Base-by-base conservation (phyloP, 2,113 vertebrate genomes). In the Ciconia boyciana region DNA sequence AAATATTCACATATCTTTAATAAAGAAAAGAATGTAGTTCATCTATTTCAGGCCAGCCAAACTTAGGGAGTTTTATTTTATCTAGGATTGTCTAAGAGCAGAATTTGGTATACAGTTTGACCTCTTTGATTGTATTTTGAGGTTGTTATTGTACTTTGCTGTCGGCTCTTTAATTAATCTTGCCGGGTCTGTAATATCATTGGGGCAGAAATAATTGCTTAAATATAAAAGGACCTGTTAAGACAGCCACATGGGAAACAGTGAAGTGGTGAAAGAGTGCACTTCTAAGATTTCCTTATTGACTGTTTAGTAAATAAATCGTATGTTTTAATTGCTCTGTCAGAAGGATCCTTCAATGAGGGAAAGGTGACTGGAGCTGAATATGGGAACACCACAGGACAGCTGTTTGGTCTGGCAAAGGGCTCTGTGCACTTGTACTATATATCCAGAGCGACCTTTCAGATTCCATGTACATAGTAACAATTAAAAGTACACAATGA, bases 401-500 rank as follows among this genome's bases (percentile, higher is more conserved):
- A 98, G 96, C 97, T 97, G 97, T 97, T 95, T 96, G 93, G 97
- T 94, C 97, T 97, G 97, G 97, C 98, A 94, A 90, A 97, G 97
- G 97, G 96, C 97, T 98, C 97, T 74, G 77, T 93, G 95, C 85
- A 46, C 97, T 97, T 98, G 97, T 98, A 93, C 93, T 97, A 96
- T 96, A 96, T 96, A 96, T 97, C 98, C 97, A 98, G 89, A 96
- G 97, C 91, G 94, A 97, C 97, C 97, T 97, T 97, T 97, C 82
- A 60, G 95, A 97, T 97, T 98, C 98, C 97, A 96, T 91, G 94
- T 97, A 98, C 98, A 98, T 95, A 97, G 98, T 97, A 95, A 98
- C 98, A 97, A 98, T 98, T 97, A 98, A 98, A 97, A 95, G 93
- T 96, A 86, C 96, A 98, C 98, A 97, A 98, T 98, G 96, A 97